Percentiles rank a stretch among this genome's conserved stretches.
Evolutionary conservation across 2,888 invertebrate species (phyloP).

Genomic region (Noctua janthina): DNA sequence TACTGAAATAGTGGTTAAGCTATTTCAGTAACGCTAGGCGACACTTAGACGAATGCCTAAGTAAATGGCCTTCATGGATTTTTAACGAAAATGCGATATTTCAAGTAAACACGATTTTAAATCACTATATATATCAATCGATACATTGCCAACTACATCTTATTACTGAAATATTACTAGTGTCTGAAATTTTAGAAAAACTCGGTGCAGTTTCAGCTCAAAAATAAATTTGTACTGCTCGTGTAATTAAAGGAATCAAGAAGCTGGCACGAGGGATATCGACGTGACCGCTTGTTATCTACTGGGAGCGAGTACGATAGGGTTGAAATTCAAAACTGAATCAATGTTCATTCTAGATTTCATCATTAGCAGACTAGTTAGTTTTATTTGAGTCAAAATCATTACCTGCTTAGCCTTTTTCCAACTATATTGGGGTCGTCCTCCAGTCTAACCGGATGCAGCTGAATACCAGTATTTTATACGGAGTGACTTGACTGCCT

Average conservation of each 20-base stretch:
- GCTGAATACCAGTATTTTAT: background rate
- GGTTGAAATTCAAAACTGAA: slow-evolving; percentile 1
- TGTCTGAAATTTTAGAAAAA: too few relatives aligned
- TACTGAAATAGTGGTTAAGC: too few relatives aligned
- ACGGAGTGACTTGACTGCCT: background rate
- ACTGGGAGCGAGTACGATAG: background rate
- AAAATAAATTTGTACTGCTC: background rate
- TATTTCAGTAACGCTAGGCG: background rate
- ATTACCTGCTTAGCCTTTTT: background rate
- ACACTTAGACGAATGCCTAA: background rate
- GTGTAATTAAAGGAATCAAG: background rate
- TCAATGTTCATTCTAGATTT: background rate
- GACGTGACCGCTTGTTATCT: slow-evolving; percentile 3
- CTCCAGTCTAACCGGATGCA: background rate
- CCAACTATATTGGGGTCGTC: background rate
- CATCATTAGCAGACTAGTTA: background rate
- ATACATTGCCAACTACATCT: rapidly evolving
- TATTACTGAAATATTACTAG: background rate
- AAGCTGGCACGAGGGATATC: background rate
- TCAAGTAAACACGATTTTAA: background rate
- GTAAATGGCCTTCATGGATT: background rate
- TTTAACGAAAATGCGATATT: background rate
- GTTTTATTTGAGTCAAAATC: background rate
- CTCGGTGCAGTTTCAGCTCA: background rate
- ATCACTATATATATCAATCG: background rate